Percentiles rank a stretch among this genome's conserved stretches.
Conservation (phyloP, 2,113 vertebrate species). For the Neotragus pygmaeus region DNA sequence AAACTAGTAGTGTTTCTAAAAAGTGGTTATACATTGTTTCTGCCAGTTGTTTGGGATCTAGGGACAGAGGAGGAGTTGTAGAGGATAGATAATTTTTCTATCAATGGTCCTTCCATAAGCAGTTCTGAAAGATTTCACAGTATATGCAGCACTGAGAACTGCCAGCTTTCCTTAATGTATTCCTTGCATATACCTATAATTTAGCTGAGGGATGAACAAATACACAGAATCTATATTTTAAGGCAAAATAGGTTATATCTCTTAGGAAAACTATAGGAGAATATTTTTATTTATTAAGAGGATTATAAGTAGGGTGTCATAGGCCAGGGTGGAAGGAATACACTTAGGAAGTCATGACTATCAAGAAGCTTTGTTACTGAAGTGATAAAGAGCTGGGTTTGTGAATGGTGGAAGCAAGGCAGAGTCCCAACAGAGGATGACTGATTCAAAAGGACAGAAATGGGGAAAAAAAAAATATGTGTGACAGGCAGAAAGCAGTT, state of each 20-base stretch:
- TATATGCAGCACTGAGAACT: neutral
- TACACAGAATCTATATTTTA: neutral
- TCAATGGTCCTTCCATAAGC: neutral
- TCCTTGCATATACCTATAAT: neutral
- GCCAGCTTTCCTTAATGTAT: neutral
- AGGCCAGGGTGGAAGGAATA: neutral
- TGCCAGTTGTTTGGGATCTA: neutral
- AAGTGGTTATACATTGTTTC: neutral
- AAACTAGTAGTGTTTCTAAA: neutral
- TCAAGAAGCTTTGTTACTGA: neutral
- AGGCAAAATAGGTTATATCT: neutral
- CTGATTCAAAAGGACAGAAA: neutral
- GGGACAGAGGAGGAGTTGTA: neutral
- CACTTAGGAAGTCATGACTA: neutral
- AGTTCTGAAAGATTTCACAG: neutral
- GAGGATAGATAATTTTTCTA: neutral
- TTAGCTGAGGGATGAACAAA: neutral
- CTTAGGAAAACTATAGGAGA: neutral
- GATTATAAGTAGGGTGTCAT: neutral
- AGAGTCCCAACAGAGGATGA: neutral
- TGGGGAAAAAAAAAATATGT: neutral
- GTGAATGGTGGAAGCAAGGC: neutral
- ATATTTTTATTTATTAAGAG: neutral
- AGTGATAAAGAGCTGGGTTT: neutral
- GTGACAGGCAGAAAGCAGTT: neutral